Evolutionary conservation across 2,113 vertebrate species (phyloP).

Genomic region (Hemiprocne comata): DNA sequence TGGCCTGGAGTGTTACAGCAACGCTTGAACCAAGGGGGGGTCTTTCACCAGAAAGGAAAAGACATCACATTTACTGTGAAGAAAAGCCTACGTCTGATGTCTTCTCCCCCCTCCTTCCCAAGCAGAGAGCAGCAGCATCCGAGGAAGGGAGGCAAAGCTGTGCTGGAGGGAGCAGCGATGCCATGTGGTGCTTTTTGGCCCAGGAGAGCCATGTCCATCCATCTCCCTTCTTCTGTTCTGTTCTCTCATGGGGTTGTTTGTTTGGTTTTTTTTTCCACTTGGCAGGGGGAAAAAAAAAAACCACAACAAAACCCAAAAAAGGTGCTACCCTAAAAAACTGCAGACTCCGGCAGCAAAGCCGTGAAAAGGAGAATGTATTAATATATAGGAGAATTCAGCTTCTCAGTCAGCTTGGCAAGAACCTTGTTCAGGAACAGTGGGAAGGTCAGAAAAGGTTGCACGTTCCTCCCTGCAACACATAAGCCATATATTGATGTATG

Average conservation of each 20-base stretch:
- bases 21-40: neutral
- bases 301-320: neutral
- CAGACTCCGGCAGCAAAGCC: neutral
- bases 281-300: neutral
- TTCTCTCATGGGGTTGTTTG: neutral
- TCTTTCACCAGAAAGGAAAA: neutral
- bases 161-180: neutral
- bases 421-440: neutral
- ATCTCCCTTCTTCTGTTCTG: neutral
- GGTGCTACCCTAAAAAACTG: neutral
- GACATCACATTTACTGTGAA: constrained; percentile 71
- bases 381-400: constrained; percentile 12
- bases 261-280: neutral
- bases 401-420: neutral
- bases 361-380: neutral
- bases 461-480: neutral
- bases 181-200: constrained; percentile 1
- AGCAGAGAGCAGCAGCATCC: neutral
- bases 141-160: neutral
- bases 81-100: neutral
- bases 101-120: constrained; percentile 37
- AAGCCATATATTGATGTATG: constrained; percentile 47
- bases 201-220: neutral
- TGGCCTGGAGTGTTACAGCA: neutral
- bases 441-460: constrained; percentile 13